Evolutionary conservation across 2,888 invertebrate species (phyloP), one percentile per base, ranked within the genome.

Genomic region (Platycheirus rosarum): DNA sequence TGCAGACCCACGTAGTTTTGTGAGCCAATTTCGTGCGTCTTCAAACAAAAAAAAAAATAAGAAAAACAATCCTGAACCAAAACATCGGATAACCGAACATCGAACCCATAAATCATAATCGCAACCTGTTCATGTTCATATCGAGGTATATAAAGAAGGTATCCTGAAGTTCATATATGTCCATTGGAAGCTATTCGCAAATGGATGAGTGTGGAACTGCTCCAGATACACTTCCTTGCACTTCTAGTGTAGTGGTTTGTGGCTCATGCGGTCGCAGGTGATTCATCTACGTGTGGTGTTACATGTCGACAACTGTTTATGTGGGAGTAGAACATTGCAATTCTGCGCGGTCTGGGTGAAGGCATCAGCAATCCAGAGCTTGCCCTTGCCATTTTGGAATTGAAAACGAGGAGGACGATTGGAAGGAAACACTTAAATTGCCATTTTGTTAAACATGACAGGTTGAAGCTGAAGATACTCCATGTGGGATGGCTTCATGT

Each of bases 401-500:
- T 69, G 16, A 18, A 53, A 73, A 73, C 44, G 69, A 46, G 48
- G 29, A 46, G 66, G 73, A 63, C 73, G 77, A 78, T 35, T 68
- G 63, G 70, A 76, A 71, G 76, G 82, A 77, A 73, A 73, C 76
- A 82, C 63, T 82, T 82, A 82, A 82, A 82, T 77, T 82, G 82
- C 82, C 82, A 82, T 82, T 82, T 82, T 82, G 82, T 82, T 68
- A 48, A 68, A 82, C 82, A 82, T 77, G 82, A 82, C 82, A 82
- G 71, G 53, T 77, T 82, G 77, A 77, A 60, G 77, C 82, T 77
- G 77, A 73, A 73, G 82, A 77, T 60, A 75, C 66, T 75, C 80
- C 65, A 80, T 77, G 77, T 82, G 76, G 80, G 80, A 82, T 53
- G 73, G n/a, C 55, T 53, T 76, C 75, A 57, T 65, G 79, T 63